phyloP scores from a whole-genome alignment of 2,113 vertebrate genomes.

The Riparia riparia region DNA sequence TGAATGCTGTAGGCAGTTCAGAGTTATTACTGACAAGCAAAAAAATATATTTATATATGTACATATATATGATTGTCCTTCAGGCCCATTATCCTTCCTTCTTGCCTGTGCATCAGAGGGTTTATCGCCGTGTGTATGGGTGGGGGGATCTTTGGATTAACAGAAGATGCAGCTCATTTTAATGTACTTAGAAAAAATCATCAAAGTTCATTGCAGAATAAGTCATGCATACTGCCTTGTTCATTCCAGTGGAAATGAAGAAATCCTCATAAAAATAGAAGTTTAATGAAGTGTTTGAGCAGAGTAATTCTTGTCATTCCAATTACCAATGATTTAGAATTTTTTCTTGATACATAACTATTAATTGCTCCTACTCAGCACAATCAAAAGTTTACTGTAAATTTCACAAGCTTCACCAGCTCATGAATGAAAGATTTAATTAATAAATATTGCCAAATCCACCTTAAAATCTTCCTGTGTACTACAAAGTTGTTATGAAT shows the following conservation, averaged over 20 bases:
- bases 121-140: constrained; percentile 71
- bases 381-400: constrained; percentile 73
- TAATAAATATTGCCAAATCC: constrained; percentile 4
- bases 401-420: constrained; percentile 15
- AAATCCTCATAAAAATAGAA: constrained; percentile 83
- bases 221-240: constrained; percentile 81
- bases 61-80: constrained; percentile 75
- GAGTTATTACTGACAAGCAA: constrained; percentile 83
- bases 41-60: constrained; percentile 74
- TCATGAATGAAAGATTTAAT: constrained; percentile 12
- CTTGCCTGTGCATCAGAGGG: constrained; percentile 72
- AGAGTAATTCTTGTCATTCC: constrained; percentile 75
- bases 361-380: constrained; percentile 76
- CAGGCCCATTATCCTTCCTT: constrained; percentile 74
- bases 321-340: constrained; percentile 76
- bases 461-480: constrained; percentile 8
- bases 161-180: constrained; percentile 80
- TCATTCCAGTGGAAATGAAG: constrained; percentile 83
- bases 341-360: constrained; percentile 48
- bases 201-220: constrained; percentile 83
- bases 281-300: constrained; percentile 83
- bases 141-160: constrained; percentile 62
- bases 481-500: neutral
- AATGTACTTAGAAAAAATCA: constrained; percentile 83
- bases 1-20: constrained; percentile 82